Evolutionary conservation across 2,113 vertebrate species (phyloP).

Genomic region (Limanda limanda): DNA sequence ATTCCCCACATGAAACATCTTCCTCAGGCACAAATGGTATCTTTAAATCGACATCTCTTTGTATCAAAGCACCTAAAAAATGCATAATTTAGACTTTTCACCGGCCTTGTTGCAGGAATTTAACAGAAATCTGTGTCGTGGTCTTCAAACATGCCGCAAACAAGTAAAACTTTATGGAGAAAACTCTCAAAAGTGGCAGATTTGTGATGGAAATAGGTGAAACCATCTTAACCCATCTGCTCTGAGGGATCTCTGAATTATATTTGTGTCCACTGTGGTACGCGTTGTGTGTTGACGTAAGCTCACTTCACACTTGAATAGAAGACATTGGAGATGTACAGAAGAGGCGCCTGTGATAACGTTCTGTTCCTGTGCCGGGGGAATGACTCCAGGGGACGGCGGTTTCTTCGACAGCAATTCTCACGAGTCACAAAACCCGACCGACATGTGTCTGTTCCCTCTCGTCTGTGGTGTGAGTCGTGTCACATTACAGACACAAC

Average conservation of each 20-base stretch:
- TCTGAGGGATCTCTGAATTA: neutral
- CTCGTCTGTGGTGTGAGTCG: neutral
- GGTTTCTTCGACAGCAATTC: neutral
- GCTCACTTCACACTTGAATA: too few species aligned
- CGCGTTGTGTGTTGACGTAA: too few species aligned
- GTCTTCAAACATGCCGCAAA: too few species aligned
- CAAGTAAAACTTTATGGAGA: too few species aligned
- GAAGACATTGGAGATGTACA: neutral
- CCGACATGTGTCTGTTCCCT: neutral
- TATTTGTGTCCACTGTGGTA: too few species aligned
- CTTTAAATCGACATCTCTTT: too few species aligned
- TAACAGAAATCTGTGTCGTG: neutral
- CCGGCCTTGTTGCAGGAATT: too few species aligned
- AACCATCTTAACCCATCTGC: neutral
- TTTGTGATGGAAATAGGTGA: neutral
- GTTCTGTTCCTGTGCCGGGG: neutral
- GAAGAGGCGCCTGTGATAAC: neutral
- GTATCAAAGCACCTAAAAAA: too few species aligned
- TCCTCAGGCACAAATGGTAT: too few species aligned
- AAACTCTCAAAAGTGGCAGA: neutral
- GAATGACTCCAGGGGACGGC: neutral
- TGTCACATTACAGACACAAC: too few species aligned
- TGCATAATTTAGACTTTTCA: too few species aligned
- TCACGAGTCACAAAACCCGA: constrained; percentile 17
- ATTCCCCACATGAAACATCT: too few species aligned